Evolutionary conservation across 2,888 invertebrate species (phyloP).

Genomic region (Lasioglossum figueresi): DNA sequence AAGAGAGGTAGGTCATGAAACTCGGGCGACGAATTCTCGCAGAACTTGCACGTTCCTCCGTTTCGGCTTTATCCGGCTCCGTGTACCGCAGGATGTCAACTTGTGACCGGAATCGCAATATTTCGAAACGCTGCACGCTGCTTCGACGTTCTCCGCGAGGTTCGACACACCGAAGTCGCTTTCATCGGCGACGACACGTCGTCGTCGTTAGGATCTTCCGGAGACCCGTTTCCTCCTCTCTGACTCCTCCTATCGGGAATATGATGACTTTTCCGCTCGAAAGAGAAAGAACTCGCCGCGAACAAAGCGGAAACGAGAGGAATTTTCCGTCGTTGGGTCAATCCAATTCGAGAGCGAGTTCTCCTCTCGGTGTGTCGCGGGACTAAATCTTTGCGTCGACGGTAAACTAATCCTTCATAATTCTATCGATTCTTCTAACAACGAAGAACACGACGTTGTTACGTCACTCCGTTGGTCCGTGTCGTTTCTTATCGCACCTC

Average conservation of each 20-base stretch:
- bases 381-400: neutral
- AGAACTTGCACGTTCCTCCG: conserved; percentile 53
- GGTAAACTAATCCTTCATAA: neutral
- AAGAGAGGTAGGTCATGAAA: conserved; percentile 47
- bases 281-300: conserved; percentile 6
- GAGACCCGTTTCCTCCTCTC: neutral
- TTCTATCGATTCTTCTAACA: neutral
- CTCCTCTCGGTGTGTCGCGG: neutral
- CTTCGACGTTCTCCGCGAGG: conserved; percentile 62
- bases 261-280: neutral
- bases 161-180: conserved; percentile 38
- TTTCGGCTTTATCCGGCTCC: conserved; percentile 49
- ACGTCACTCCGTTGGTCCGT: no score
- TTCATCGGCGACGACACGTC: conserved; percentile 20
- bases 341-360: conserved; percentile 1
- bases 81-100: conserved; percentile 47
- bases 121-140: conserved; percentile 45
- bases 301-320: neutral
- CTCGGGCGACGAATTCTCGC: conserved; percentile 39
- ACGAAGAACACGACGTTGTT: neutral
- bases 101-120: conserved; percentile 71
- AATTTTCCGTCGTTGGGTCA: neutral
- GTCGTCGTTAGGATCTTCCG: conserved; percentile 36
- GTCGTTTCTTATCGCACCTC: no score
- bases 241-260: neutral